Percentiles rank a stretch among this genome's conserved stretches.
Conservation (phyloP, 2,113 vertebrate genomes). For the Pangasianodon hypophthalmus region DNA sequence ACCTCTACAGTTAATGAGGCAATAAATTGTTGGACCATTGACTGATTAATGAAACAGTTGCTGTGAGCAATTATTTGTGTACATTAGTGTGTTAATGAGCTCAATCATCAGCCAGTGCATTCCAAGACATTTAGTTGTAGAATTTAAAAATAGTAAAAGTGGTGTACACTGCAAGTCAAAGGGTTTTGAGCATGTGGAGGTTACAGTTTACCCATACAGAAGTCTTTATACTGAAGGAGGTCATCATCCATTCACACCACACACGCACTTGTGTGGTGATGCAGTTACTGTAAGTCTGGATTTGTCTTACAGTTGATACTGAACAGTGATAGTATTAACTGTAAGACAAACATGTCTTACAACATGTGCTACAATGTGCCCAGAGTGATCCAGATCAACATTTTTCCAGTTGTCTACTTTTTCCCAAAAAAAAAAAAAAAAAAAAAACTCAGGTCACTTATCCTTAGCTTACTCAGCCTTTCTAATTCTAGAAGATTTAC, state of each 20-base stretch:
- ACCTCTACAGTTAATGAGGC: neutral
- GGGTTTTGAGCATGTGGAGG: neutral
- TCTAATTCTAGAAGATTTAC: neutral
- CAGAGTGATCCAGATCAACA: neutral
- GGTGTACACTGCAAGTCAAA: neutral
- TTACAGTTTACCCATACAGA: neutral
- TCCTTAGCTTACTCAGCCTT: neutral
- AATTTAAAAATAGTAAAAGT: neutral
- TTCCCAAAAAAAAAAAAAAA: neutral
- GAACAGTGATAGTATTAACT: neutral
- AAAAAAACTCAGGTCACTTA: neutral
- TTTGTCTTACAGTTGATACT: neutral
- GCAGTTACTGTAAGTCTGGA: neutral
- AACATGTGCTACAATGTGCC: neutral
- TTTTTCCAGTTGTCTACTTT: neutral
- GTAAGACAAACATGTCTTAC: neutral
- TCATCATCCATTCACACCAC: neutral
- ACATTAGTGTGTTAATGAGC: neutral
- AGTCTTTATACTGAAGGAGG: neutral
- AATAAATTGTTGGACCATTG: conserved; percentile 8
- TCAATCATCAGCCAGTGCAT: neutral
- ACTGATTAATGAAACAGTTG: conserved; percentile 4
- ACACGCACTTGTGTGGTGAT: neutral
- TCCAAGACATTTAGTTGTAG: neutral
- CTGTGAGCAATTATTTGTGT: neutral